Conservation (phyloP, 2,797 vertebrate species). For the Rhinoraja longicauda region DNA sequence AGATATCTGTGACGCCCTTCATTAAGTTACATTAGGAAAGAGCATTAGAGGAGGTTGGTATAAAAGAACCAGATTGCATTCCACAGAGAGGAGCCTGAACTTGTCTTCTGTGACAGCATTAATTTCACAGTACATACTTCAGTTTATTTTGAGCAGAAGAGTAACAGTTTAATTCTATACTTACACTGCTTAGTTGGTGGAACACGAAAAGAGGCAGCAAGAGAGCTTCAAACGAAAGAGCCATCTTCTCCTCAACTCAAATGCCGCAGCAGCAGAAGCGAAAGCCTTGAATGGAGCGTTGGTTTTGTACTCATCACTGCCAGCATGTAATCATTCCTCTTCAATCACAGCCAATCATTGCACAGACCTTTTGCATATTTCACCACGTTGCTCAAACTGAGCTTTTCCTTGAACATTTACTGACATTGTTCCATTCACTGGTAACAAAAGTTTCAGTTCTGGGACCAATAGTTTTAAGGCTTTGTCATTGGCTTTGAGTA, state of each 20-base stretch:
- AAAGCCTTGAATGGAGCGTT: background rate
- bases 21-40: too few relatives aligned
- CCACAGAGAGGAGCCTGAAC: background rate
- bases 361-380: background rate
- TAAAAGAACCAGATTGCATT: background rate
- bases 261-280: background rate
- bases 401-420: background rate
- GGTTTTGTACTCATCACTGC: background rate
- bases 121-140: background rate
- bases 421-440: background rate
- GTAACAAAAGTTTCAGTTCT: background rate
- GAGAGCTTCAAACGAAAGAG: too few relatives aligned
- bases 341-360: background rate
- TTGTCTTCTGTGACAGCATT: background rate
- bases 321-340: background rate
- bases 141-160: background rate
- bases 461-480: background rate
- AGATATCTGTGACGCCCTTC: too few relatives aligned
- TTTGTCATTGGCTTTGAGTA: background rate
- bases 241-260: background rate
- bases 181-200: background rate
- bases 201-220: background rate
- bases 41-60: background rate
- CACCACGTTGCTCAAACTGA: background rate
- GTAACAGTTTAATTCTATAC: background rate